phyloP scores from a whole-genome alignment of 2,888 invertebrate genomes.

The Pyrochroa serraticornis region DNA sequence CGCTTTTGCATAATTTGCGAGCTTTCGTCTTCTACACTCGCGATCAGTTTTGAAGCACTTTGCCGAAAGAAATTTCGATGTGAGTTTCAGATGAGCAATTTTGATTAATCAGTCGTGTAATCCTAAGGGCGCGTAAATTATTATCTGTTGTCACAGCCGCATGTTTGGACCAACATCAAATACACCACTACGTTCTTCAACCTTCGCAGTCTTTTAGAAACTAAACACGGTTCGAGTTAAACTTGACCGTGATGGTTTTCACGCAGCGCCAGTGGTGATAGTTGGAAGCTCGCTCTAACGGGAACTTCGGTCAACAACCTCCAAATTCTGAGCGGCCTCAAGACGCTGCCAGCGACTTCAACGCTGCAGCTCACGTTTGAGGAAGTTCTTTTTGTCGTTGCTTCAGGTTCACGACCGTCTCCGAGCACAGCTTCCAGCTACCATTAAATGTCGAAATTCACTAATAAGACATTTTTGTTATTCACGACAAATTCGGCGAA shows the following conservation, averaged over 20 bases:
- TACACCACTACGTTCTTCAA: constrained; percentile 42
- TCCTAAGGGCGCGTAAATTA: constrained; percentile 8
- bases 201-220: constrained; percentile 53
- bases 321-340: constrained; percentile 47
- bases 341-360: constrained; percentile 37
- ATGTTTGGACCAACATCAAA: constrained; percentile 37
- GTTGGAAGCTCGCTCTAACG: constrained; percentile 51
- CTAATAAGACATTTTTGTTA: too few relatives aligned
- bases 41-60: constrained; percentile 3
- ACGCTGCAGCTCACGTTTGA: constrained; percentile 43
- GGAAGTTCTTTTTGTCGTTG: constrained; percentile 42
- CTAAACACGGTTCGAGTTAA: constrained; percentile 54
- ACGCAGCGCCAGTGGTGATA: constrained; percentile 53
- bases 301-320: constrained; percentile 56
- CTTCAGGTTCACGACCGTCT: constrained; percentile 23
- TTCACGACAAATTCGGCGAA: constrained; percentile 10
- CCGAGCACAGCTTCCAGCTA: constrained; percentile 11
- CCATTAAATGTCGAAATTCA: not conserved
- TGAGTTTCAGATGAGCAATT: too few relatives aligned
- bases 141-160: constrained; percentile 33
- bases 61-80: constrained; percentile 11
- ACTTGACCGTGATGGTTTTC: constrained; percentile 58
- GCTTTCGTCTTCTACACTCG: constrained; percentile 2
- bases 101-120: too few relatives aligned
- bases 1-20: not conserved